These are phyloP conservation scores for Antheraea pernyi DNA, from an alignment of 1,140 invertebrate species.

Conservation along the genomic window DNA sequence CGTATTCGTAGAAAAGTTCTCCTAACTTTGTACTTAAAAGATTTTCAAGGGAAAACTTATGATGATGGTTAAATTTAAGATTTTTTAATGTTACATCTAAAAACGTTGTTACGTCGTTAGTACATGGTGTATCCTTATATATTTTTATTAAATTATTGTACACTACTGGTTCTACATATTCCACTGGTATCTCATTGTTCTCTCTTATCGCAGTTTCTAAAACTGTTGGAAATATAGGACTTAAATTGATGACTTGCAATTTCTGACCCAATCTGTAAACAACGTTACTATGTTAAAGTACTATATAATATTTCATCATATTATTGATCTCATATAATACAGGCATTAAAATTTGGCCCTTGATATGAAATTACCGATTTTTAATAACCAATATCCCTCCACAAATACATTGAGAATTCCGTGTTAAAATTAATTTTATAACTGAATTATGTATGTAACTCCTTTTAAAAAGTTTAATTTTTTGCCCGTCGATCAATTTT, in stretches of 20 bases:
- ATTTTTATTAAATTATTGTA: slow-evolving; percentile 40
- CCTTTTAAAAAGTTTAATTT: too few relatives aligned
- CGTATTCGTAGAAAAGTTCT: slow-evolving; percentile 43
- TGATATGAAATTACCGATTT: too few relatives aligned
- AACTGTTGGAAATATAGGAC: slow-evolving; percentile 53
- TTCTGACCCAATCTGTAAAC: slow-evolving; percentile 32
- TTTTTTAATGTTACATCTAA: slow-evolving; percentile 52
- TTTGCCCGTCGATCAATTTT: too few relatives aligned
- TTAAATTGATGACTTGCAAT: slow-evolving; percentile 24
- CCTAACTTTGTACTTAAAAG: slow-evolving; percentile 44
- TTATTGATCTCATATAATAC: too few relatives aligned
- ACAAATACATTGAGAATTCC: too few relatives aligned
- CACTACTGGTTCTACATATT: slow-evolving; percentile 48
- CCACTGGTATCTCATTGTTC: slow-evolving; percentile 29
- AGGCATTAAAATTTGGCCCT: too few relatives aligned
- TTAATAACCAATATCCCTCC: too few relatives aligned
- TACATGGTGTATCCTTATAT: background rate
- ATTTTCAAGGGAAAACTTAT: slow-evolving; percentile 55
- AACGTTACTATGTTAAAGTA: background rate
- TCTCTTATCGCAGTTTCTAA: slow-evolving; percentile 39
- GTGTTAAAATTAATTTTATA: too few relatives aligned
- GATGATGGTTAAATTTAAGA: slow-evolving; percentile 55
- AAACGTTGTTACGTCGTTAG: slow-evolving; percentile 45
- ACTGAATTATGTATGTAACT: too few relatives aligned
- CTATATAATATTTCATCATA: too few relatives aligned